phyloP scores from a whole-genome alignment of 2,113 vertebrate genomes.

The Notothenia rossii region DNA sequence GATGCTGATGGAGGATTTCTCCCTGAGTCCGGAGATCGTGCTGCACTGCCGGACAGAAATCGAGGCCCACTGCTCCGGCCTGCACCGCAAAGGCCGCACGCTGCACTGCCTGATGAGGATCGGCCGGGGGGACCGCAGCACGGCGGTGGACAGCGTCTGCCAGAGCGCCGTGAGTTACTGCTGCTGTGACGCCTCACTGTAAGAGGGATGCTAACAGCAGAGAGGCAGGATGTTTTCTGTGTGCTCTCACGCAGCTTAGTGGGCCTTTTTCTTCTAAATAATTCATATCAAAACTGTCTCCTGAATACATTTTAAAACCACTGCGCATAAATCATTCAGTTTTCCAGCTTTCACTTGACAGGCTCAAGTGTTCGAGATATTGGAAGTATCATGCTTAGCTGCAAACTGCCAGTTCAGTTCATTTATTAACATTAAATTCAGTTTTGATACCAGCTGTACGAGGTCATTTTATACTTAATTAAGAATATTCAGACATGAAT shows the following conservation, averaged over 20 bases:
- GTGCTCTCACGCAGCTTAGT: background rate
- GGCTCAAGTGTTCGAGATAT: background rate
- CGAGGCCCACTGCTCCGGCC: constrained; percentile 93
- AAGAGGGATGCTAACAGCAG: background rate
- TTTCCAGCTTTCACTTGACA: background rate
- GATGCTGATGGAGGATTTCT: constrained; percentile 99
- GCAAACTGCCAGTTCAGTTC: background rate
- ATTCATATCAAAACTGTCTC: background rate
- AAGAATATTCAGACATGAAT: no score
- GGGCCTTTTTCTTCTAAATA: background rate
- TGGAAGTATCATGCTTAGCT: background rate
- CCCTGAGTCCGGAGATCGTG: constrained; percentile 96
- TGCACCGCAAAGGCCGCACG: constrained; percentile 95
- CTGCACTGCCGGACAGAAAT: constrained; percentile 95
- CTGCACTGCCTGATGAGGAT: constrained; percentile 97
- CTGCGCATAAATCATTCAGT: background rate
- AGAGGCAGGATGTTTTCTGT: background rate
- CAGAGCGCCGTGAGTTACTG: constrained; percentile 89
- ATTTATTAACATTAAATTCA: background rate
- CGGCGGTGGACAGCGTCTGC: constrained; percentile 86
- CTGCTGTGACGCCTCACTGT: background rate
- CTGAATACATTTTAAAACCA: background rate
- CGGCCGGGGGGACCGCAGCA: constrained; percentile 89
- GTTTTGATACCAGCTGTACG: no score
- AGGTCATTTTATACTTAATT: no score